Conservation (phyloP, 2,888 invertebrate genomes). For the Poecilobothrus nobilitatus region DNA sequence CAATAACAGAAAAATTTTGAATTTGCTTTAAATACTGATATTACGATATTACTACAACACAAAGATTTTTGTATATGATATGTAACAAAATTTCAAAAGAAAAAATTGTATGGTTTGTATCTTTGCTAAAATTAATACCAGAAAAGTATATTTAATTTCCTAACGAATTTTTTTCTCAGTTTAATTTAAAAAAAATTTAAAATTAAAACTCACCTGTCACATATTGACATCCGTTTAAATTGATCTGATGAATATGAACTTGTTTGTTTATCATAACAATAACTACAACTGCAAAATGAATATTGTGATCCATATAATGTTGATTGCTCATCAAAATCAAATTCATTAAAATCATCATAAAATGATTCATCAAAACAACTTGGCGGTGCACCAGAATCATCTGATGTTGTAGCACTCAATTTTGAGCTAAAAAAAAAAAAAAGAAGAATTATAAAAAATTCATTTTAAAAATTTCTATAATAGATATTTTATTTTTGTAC, state of each 20-base stretch:
- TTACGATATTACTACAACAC: too few relatives aligned
- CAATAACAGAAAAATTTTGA: too few relatives aligned
- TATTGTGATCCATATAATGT: constrained; percentile 50
- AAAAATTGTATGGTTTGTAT: too few relatives aligned
- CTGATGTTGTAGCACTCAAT: constrained; percentile 27
- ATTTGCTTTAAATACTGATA: background rate
- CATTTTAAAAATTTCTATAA: background rate
- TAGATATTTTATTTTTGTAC: too few relatives aligned
- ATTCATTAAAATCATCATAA: constrained; percentile 24
- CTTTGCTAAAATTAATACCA: background rate
- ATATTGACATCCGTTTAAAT: constrained; percentile 34
- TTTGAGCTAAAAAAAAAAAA: constrained; percentile 28
- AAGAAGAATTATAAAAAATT: background rate
- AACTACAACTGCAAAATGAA: constrained; percentile 54
- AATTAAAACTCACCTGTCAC: constrained; percentile 34
- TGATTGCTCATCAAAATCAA: constrained; percentile 34
- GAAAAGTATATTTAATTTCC: too few relatives aligned
- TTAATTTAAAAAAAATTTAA: too few relatives aligned
- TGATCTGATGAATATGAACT: constrained; percentile 31
- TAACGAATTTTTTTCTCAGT: too few relatives aligned
- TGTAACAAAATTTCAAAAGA: too few relatives aligned
- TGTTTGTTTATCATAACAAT: constrained; percentile 49
- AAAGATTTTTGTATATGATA: too few relatives aligned
- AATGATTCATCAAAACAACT: constrained; percentile 28
- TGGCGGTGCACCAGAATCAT: constrained; percentile 26